Percentiles rank a stretch among this genome's conserved stretches.
Conservation (phyloP, 2,888 invertebrate genomes). For the Diarsia dahlii region DNA sequence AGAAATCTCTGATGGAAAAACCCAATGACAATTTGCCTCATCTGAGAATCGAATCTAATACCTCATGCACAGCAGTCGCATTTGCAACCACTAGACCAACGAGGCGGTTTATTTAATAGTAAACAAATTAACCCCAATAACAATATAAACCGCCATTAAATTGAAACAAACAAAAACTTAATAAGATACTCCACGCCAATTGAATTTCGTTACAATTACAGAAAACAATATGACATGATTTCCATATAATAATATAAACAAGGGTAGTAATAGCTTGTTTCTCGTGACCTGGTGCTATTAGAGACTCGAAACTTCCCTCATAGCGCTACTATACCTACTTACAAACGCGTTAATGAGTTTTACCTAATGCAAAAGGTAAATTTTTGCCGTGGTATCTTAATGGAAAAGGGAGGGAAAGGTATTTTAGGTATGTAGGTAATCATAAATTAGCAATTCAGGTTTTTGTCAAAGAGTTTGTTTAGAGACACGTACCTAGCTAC, state of each 20-base stretch:
- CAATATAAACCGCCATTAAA: constrained; percentile 16
- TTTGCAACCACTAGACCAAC: too few species aligned
- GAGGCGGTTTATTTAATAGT: too few species aligned
- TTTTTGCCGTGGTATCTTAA: constrained; percentile 59
- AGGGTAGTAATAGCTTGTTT: constrained; percentile 50
- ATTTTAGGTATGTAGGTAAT: constrained; percentile 32
- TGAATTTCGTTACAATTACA: constrained; percentile 70
- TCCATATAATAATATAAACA: constrained; percentile 71
- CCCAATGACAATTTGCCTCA: too few species aligned
- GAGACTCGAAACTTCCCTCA: constrained; percentile 23
- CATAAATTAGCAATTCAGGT: neutral
- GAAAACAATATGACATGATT: constrained; percentile 67
- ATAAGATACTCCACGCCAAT: constrained; percentile 66
- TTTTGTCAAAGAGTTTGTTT: neutral
- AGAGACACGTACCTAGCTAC: too few species aligned
- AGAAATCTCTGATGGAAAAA: too few species aligned
- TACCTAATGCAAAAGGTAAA: constrained; percentile 48
- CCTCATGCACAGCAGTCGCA: too few species aligned
- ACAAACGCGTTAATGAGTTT: constrained; percentile 57
- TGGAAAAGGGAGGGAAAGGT: constrained; percentile 50
- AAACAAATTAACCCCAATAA: neutral
- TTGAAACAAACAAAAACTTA: constrained; percentile 49
- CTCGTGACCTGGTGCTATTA: constrained; percentile 70
- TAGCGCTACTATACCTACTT: constrained; percentile 33
- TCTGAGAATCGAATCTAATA: too few species aligned